Percentiles rank a stretch among this genome's conserved stretches.
These are phyloP conservation scores for Nerophis lumbriciformis DNA, from an alignment of 2,113 vertebrate genomes.

Conservation along the genomic window DNA sequence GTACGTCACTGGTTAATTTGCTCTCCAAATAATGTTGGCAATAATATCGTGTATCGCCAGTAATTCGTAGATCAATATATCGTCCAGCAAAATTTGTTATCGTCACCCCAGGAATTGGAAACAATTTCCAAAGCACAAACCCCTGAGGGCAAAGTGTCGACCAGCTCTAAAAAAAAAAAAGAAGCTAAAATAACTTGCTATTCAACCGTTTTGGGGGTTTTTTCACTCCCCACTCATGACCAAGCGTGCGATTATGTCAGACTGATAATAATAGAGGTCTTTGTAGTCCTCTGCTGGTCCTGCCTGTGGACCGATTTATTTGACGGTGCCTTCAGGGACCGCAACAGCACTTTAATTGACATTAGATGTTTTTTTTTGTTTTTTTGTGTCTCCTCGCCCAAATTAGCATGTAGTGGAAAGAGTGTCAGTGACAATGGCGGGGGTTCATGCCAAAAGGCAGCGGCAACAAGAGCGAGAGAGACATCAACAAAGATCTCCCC, in stretches of 20 bases:
- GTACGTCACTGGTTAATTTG: too few species aligned
- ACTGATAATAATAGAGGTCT: constrained; percentile 21
- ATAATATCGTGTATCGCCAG: too few species aligned
- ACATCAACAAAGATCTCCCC: constrained; percentile 64
- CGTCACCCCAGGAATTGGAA: too few species aligned
- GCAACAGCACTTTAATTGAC: constrained; percentile 59
- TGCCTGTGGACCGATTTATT: constrained; percentile 44
- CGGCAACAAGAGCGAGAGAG: constrained; percentile 49
- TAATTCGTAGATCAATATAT: too few species aligned
- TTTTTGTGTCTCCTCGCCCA: constrained; percentile 17
- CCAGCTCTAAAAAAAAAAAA: neutral
- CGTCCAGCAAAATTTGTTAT: too few species aligned
- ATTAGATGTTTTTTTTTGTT: constrained; percentile 58
- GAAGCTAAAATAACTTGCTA: constrained; percentile 6
- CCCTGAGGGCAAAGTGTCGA: too few species aligned
- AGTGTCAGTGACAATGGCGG: constrained; percentile 50
- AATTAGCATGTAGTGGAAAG: constrained; percentile 69
- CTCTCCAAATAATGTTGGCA: too few species aligned
- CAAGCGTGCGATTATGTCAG: neutral
- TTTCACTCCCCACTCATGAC: neutral
- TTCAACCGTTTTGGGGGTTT: neutral
- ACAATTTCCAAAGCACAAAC: too few species aligned
- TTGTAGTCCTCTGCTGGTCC: constrained; percentile 26
- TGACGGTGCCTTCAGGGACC: constrained; percentile 33
- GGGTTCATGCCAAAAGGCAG: constrained; percentile 61